phyloP scores from a whole-genome alignment of 1,140 invertebrate genomes.

The Periplaneta americana region DNA sequence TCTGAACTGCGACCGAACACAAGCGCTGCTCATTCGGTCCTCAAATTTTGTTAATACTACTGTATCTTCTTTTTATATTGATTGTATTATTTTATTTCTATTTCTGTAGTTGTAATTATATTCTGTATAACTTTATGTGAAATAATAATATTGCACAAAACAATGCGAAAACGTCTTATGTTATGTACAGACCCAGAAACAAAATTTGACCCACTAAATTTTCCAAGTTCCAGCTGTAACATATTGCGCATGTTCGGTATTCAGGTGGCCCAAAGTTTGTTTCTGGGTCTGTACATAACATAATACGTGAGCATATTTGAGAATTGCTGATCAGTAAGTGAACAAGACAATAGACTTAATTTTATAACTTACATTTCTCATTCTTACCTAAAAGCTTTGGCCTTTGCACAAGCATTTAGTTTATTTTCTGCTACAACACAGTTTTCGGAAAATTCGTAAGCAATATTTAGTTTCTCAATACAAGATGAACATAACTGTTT shows the following conservation, averaged over 20 bases:
- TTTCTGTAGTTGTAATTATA: too few species aligned
- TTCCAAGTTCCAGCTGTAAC: neutral
- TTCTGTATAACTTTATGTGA: too few species aligned
- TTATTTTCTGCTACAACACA: neutral
- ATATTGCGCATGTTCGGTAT: neutral
- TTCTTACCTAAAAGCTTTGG: neutral
- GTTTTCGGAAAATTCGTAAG: neutral
- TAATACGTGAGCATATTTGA: neutral
- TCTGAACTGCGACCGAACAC: too few species aligned
- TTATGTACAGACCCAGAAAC: neutral
- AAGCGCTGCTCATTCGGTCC: too few species aligned
- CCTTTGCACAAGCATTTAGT: neutral
- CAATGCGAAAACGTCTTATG: too few species aligned
- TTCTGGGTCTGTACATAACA: neutral
- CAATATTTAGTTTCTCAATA: neutral
- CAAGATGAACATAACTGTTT: neutral
- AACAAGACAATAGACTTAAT: too few species aligned
- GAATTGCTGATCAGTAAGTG: neutral
- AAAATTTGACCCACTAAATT: neutral
- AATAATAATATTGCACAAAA: too few species aligned
- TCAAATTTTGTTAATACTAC: too few species aligned
- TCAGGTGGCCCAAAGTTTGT: neutral
- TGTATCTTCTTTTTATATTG: too few species aligned
- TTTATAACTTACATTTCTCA: neutral
- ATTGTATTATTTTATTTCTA: too few species aligned